Base-by-base conservation (phyloP, 2,888 invertebrate genomes). In the Sepiola atlantica region DNA sequence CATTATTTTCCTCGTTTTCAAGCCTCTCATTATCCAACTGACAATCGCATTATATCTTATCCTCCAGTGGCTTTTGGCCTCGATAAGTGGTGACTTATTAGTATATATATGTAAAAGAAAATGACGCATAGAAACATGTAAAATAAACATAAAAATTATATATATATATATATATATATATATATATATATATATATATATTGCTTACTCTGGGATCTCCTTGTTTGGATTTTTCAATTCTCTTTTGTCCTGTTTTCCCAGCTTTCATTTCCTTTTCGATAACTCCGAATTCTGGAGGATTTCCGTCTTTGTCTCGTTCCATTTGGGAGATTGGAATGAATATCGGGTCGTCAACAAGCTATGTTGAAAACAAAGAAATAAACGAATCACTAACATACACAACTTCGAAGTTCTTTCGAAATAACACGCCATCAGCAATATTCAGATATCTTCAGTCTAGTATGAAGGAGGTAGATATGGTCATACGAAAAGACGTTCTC, bases 301-400 rank as follows among this genome's bases (percentile, higher is more conserved):
- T 95, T n/a, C 97, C 97, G 55, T 97, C 96, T 94, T 96, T 96
- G 95, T 97, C 96, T 95, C 97, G 96, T 95, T 97, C 97, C 93
- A 97, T 95, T 94, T 97, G 96, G 32, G 96, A 95, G 55, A 97
- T 97, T 20, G 97, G 97, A 94, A 97, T 97, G 95, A 97, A 97
- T 94, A 97, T 97, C 1, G 97, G 97, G 95, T 97, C 97, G 93
- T 97, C 97, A 94, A 97, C 96, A 35, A 97, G 95, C 97, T 97
- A 95, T 91, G 96, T 95, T 54, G 61, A 14, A 92, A 45, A 54
- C 12, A 55, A 92, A 92, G 3, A 92, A 35, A 45, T 24, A 91
- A 35, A 45, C 4, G 12, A 14, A n/a, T n/a, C 18, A n/a, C n/a
- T n/a, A 32, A n/a, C 77, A n/a, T n/a, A 32, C n/a, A 16, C 14